Evolutionary conservation across 2,113 vertebrate species (phyloP).

Genomic region (Smithornis capensis): DNA sequence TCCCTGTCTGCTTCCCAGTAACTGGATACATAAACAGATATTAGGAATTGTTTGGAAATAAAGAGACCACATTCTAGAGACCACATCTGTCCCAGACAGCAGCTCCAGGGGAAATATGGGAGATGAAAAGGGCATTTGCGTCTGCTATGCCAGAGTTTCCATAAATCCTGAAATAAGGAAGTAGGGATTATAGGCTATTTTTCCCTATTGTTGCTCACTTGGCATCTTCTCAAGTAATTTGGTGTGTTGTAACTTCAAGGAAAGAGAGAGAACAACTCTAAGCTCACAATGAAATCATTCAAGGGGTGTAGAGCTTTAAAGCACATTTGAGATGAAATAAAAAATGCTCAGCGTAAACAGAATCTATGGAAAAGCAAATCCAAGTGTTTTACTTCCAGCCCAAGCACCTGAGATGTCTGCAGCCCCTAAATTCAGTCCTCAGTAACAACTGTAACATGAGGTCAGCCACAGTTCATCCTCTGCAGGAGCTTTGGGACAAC

Average conservation of each 20-base stretch:
- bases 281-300: neutral
- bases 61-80: neutral
- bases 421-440: neutral
- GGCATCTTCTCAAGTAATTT: neutral
- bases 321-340: neutral
- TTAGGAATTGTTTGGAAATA: neutral
- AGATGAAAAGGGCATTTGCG: neutral
- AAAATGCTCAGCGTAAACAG: neutral
- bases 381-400: neutral
- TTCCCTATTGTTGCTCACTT: slow-evolving; percentile 5
- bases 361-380: neutral
- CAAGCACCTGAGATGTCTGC: neutral
- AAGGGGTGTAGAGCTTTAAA: neutral
- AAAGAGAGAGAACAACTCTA: neutral
- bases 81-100: neutral
- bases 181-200: neutral
- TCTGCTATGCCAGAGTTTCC: neutral
- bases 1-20: neutral
- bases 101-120: neutral
- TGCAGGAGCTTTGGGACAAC: neutral
- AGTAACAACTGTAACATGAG: neutral
- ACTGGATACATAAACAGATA: neutral
- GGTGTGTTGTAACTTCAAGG: neutral
- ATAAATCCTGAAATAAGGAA: slow-evolving; percentile 20
- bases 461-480: neutral